These are phyloP conservation scores for Clupea harengus DNA, from an alignment of 2,113 vertebrate genomes.

Conservation along the genomic window DNA sequence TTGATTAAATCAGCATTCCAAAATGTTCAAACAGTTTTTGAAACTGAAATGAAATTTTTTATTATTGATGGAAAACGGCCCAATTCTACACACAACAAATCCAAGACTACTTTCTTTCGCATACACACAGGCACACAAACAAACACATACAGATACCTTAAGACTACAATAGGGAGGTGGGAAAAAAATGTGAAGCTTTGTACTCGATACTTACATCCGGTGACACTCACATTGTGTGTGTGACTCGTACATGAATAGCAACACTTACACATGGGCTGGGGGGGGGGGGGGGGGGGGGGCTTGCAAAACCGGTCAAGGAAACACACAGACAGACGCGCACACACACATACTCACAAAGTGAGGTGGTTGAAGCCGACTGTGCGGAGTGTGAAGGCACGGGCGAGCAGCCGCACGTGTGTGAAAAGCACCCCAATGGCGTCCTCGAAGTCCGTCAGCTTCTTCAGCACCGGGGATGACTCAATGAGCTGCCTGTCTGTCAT, in stretches of 20 bases:
- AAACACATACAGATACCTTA: neutral
- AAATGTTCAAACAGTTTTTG: slow-evolving; percentile 3
- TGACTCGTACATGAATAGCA: no score
- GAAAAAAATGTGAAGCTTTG: no score
- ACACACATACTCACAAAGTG: slow-evolving; percentile 76
- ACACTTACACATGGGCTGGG: no score
- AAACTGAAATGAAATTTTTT: neutral
- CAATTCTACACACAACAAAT: no score
- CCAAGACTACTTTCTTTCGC: no score
- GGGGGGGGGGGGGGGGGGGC: no score
- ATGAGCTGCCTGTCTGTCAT: slow-evolving; percentile 93
- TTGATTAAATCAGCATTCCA: neutral
- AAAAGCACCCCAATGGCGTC: slow-evolving; percentile 90
- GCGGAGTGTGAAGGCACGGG: slow-evolving; percentile 92
- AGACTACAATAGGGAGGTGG: no score
- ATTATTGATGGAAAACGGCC: neutral
- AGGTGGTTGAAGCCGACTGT: slow-evolving; percentile 99
- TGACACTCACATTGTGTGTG: no score
- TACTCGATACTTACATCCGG: no score
- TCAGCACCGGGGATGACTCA: slow-evolving; percentile 95
- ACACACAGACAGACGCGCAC: neutral
- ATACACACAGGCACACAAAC: neutral
- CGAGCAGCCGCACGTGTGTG: slow-evolving; percentile 91
- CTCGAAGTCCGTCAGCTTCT: slow-evolving; percentile 93
- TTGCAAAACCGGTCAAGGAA: no score